phyloP scores from a whole-genome alignment of 2,797 vertebrate species.

The Australoheros facetus region DNA sequence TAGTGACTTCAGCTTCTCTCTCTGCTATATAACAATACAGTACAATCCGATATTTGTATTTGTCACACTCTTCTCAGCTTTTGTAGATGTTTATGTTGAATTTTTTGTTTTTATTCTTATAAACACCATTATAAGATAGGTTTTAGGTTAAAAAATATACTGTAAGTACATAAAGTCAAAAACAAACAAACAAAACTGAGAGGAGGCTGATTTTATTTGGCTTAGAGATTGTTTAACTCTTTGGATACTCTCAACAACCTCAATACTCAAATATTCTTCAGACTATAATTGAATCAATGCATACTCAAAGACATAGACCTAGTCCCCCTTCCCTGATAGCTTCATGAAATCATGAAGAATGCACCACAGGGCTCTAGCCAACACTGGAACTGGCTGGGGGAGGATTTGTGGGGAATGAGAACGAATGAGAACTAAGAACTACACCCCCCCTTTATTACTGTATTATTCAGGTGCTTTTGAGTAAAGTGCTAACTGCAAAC shows the following conservation, averaged over 20 bases:
- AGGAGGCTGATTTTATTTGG: not conserved
- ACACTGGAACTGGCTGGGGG: not conserved
- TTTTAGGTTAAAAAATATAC: not conserved
- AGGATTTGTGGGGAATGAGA: not conserved
- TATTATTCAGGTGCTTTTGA: constrained; percentile 8
- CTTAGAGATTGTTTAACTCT: not conserved
- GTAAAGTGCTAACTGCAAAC: constrained; percentile 2
- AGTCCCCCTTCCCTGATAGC: not conserved
- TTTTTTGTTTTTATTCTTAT: not conserved
- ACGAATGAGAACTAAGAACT: not conserved
- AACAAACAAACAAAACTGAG: not conserved
- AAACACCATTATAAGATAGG: not conserved
- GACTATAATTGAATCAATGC: not conserved
- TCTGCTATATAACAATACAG: not conserved
- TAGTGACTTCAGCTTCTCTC: no score
- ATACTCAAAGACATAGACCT: not conserved
- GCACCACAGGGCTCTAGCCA: not conserved
- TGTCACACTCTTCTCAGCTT: not conserved
- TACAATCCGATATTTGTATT: not conserved
- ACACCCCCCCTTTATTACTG: not conserved
- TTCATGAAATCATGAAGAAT: not conserved
- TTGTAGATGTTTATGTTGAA: no score
- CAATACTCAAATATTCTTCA: not conserved
- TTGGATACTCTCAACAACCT: not conserved
- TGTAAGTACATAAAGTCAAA: not conserved